Evolutionary conservation across 2,797 vertebrate genomes (phyloP), one percentile per base, ranked within the genome.

Genomic region (Arrhamphus sclerolepis): DNA sequence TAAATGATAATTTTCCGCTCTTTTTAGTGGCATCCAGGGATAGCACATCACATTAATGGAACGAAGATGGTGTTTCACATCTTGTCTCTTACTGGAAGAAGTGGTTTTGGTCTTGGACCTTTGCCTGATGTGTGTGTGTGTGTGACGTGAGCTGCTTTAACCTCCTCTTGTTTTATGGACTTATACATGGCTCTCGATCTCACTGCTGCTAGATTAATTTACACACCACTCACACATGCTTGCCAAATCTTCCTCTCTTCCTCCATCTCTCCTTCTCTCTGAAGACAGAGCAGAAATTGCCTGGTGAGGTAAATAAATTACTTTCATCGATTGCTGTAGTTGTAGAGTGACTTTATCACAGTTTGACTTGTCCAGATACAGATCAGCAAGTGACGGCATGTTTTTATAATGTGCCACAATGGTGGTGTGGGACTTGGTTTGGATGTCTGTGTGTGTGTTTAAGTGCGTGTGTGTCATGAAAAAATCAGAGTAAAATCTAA

Each of bases 301-400:
- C 82, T 81, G 48, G 77, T 78, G 88, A 89, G 86, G 90, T 93
- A 92, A 92, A 92, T 92, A 91, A 92, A 92, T 92, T 88, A 92
- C 91, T 91, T 93, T 80, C 83, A 93, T 93, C 88, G 92, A 93
- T 92, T 89, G 85, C 81, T 68, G 84, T 85, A 89, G 89, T 92
- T 90, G 90, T 85, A 86, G 88, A 91, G 83, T 89, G 92, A 92
- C 92, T 91, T 92, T 92, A 94, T 93, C 92, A 77, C 86, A 81
- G 83, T 90, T 91, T 87, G 88, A 78, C 89, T 91, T 91, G 91
- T 91, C 91, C 84, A 91, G 91, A 89, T 87, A 90, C 78, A 77
- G 86, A 93, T 92, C 89, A 77, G 76, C 62, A 62, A 70, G 75
- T 91, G 91, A 92, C 89, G 91, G 87, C 66, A 31, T 59, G 67